phyloP scores from a whole-genome alignment of 2,113 vertebrate species.

The Todiramphus chloris region DNA sequence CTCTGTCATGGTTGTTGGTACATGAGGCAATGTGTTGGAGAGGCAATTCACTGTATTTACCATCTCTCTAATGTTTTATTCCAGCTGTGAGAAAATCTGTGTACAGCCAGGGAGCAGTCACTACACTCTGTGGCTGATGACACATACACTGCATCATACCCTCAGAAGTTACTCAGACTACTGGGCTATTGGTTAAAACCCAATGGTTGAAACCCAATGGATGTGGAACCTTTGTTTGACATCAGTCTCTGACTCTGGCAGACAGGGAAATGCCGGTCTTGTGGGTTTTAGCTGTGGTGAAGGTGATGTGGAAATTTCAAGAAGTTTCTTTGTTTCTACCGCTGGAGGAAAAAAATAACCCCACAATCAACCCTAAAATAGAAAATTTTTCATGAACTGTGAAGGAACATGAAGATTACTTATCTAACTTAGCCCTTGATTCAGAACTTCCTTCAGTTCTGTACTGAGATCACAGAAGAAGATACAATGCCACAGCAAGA shows the following conservation, averaged over 20 bases:
- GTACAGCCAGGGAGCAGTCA: neutral
- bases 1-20: too few relatives aligned
- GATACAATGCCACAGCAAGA: neutral
- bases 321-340: neutral
- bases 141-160: too few relatives aligned
- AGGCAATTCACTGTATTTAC: neutral
- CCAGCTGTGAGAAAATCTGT: neutral
- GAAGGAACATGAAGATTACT: neutral
- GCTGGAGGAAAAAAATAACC: neutral
- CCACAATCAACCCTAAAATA: neutral
- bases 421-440: rapidly evolving
- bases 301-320: neutral
- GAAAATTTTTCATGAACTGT: neutral
- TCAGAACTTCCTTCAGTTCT: neutral
- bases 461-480: neutral
- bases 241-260: neutral
- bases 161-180: neutral
- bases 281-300: neutral
- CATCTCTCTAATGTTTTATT: neutral
- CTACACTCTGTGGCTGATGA: neutral
- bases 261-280: neutral
- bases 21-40: neutral
- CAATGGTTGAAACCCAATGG: neutral
- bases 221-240: neutral
- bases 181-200: neutral